These are phyloP conservation scores for Macrostomum lignano DNA, from an alignment of 1,140 invertebrate genomes.

Conservation along the genomic window DNA sequence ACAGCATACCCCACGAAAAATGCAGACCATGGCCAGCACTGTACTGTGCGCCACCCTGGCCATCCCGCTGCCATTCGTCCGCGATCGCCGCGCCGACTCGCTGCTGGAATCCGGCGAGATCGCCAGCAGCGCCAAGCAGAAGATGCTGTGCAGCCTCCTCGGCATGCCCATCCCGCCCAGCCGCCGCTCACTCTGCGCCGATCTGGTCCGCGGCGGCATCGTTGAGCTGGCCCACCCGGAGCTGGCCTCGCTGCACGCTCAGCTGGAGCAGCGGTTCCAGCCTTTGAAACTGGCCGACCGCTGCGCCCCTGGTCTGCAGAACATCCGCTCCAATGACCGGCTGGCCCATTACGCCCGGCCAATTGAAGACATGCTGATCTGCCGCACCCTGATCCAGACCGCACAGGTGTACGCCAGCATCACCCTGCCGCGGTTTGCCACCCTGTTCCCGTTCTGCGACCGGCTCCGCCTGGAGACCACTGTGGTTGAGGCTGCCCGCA, in stretches of 20 bases:
- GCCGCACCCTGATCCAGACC: conserved; percentile 48
- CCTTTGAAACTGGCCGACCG: conserved; percentile 52
- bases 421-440: conserved; percentile 48
- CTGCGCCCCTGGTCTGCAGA: conserved; percentile 23
- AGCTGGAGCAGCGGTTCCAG: conserved; percentile 74
- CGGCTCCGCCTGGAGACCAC: conserved; percentile 58
- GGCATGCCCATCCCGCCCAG: conserved; percentile 63
- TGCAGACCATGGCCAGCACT: conserved; percentile 58
- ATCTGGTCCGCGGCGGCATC: conserved; percentile 35
- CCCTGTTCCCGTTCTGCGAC: conserved; percentile 52
- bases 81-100: conserved; percentile 78
- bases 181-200: conserved; percentile 52
- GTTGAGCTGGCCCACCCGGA: conserved; percentile 39
- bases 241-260: conserved; percentile 62
- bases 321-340: conserved; percentile 23
- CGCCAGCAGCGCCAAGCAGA: conserved; percentile 58
- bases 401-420: conserved; percentile 81
- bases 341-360: conserved; percentile 46
- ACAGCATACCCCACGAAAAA: too few species aligned
- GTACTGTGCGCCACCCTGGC: conserved; percentile 67
- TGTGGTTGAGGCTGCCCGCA: conserved; percentile 64
- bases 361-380: conserved; percentile 63
- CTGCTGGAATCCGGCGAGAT: conserved; percentile 85
- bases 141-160: conserved; percentile 56
- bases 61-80: conserved; percentile 65